These are phyloP conservation scores for Malacoctenus gilli DNA, from an alignment of 2,797 vertebrate species.

Conservation along the genomic window DNA sequence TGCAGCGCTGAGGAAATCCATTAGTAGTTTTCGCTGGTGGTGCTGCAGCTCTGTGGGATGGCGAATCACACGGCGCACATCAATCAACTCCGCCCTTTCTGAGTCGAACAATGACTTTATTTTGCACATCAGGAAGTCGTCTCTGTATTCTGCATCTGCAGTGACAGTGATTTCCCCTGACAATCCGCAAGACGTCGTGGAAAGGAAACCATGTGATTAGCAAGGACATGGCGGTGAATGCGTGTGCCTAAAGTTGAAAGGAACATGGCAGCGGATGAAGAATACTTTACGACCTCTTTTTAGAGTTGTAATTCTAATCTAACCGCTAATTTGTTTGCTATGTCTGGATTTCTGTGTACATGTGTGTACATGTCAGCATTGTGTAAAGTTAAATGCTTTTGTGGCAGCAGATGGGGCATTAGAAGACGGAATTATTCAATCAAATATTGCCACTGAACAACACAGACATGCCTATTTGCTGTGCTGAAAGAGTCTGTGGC, in stretches of 20 bases:
- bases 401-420: constrained; percentile 5
- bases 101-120: constrained; percentile 36
- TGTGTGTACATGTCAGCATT: constrained; percentile 1
- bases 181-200: constrained; percentile 13
- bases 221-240: constrained; percentile 8
- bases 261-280: neutral
- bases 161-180: constrained; percentile 62
- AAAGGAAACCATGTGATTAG: constrained; percentile 45
- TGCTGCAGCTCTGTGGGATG: constrained; percentile 13
- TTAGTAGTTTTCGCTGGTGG: constrained; percentile 9
- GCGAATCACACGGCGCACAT: constrained; percentile 28
- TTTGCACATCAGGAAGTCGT: constrained; percentile 27
- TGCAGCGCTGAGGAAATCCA: constrained; percentile 18
- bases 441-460: no score
- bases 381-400: constrained; percentile 3
- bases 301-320: neutral
- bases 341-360: neutral
- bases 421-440: constrained; percentile 1
- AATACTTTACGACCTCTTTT: neutral
- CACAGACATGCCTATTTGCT: constrained; percentile 3
- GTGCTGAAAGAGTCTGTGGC: constrained; percentile 1
- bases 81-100: constrained; percentile 36
- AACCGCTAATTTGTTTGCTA: constrained; percentile 1
- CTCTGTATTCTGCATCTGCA: constrained; percentile 31
- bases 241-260: constrained; percentile 3